Evolutionary conservation across 2,888 invertebrate genomes (phyloP), one percentile per base, ranked within the genome.

Genomic region (Rotaria socialis): DNA sequence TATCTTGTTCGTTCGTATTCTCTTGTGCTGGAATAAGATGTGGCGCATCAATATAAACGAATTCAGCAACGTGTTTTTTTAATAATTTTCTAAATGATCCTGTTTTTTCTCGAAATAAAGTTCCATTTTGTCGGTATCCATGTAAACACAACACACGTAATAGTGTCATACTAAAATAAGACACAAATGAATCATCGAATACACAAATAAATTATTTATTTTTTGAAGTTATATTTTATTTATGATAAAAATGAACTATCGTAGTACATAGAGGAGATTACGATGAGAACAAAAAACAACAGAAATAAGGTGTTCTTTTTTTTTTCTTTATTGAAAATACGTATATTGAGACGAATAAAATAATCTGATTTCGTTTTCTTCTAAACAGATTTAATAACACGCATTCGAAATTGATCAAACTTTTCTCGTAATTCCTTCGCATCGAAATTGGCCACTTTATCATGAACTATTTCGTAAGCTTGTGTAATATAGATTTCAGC

Each of bases 41-140:
- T n/a, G 85, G 85, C 35, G 86, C 74, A 58, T 86, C 85, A 60
- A 85, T 85, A 41, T 55, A 86, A 35, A 86, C 50, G 27, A 86
- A 85, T 22, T 87, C 87, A 24, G 85, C 87, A 16, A 67, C 67
- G 50, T 60, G 56, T 60, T 84, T 84, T 87, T 85, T 87, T 52
- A 85, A 85, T 19, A 85, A 84, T 50, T 87, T 87, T 27, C 87
- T 58, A n/a, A 87, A 60, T 19, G 84, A 75, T 8, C 87, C 87
- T 22, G 84, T 85, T 67, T 85, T 85, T 50, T 87, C 85, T 58
- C 85, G 52, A 56, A 87, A 87, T 16, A 84, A 35, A 67, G 50
- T 85, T 75, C 60, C 80, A 74, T 74, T 87, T 58, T 87, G 87
- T 41, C 87, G 87, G 50, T 87, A 87, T 10, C 87, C 87, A 74